Conservation (phyloP, 1,140 invertebrate species). For the Holcopasites calliopsidis region DNA sequence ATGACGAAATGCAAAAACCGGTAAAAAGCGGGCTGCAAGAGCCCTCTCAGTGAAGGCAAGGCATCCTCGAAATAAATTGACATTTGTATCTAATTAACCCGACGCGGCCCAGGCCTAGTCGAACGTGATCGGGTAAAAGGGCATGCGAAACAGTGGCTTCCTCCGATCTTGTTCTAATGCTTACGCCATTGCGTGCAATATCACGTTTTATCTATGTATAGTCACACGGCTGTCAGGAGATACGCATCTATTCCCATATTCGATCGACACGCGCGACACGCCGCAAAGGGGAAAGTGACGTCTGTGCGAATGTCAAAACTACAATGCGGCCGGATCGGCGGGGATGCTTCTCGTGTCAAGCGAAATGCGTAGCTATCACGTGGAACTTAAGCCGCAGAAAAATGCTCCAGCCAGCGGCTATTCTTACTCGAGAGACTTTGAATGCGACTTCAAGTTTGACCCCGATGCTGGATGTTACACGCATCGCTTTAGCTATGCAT, state of each 20-base stretch:
- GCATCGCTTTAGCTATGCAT: not conserved
- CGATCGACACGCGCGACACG: not conserved
- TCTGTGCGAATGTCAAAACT: not conserved
- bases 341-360: constrained; percentile 2
- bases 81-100: not conserved
- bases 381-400: not conserved
- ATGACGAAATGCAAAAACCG: not conserved
- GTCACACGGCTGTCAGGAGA: constrained; percentile 12
- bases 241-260: constrained; percentile 7
- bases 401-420: not conserved
- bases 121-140: too few relatives aligned
- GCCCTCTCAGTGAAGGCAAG: not conserved
- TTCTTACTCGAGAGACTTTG: not conserved
- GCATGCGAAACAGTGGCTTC: not conserved
- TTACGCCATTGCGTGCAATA: constrained; percentile 30
- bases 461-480: not conserved
- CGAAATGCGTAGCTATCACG: not conserved
- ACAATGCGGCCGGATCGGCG: not conserved
- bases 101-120: too few relatives aligned
- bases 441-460: not conserved
- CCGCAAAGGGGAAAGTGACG: constrained; percentile 6
- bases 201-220: constrained; percentile 18
- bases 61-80: not conserved
- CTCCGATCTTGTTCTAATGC: not conserved
- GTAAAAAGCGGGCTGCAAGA: not conserved